Evolutionary conservation across 1,140 invertebrate species (phyloP), one percentile per base, ranked within the genome.

Genomic region (Sarcophaga bullata): DNA sequence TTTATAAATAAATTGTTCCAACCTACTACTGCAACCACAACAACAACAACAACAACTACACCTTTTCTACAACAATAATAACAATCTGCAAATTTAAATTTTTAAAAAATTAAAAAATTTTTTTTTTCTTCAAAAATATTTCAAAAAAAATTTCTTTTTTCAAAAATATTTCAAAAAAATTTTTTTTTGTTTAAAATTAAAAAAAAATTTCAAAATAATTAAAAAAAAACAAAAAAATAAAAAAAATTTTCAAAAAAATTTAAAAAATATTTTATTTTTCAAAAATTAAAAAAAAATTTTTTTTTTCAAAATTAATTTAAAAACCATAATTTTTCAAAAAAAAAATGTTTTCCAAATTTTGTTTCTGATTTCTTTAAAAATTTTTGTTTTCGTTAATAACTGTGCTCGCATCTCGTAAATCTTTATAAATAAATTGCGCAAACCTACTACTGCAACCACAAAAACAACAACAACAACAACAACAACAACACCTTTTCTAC

Each of bases 401-500:
- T 83, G 83, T 85, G 83, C 82, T 80, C 84, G 83, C 84, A 84
- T 83, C 82, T 68, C 81, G 82, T 84, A 84, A 84, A 80, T 17
- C 72, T 52, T n/a, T 68, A 37, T 37, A 68, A n/a, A 82, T 58
- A 76, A 62, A 80, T 72, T 75, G 46, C n/a, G n/a, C n/a, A 52
- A 19, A 73, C 68, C 25, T 48, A 68, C 68, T 72, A 72, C 81
- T 50, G 81, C 25, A 37, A 37, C 25, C 25, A 37, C 25, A 37
- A 37, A 1, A 1, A 37, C 25, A 37, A 37, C 25, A 37, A 37
- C 25, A 1, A 37, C 25, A 37, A 37, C 25, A 37, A 37, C 4
- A 37, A 37, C 25, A 37, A 37, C 25, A 37, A 37, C 25, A 37
- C 4, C 25, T 37, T 37, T 37, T 37, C 1, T 2, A 37, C 25